These are phyloP conservation scores for Choristoneura rosaceana DNA, from an alignment of 2,888 invertebrate genomes.

Conservation along the genomic window DNA sequence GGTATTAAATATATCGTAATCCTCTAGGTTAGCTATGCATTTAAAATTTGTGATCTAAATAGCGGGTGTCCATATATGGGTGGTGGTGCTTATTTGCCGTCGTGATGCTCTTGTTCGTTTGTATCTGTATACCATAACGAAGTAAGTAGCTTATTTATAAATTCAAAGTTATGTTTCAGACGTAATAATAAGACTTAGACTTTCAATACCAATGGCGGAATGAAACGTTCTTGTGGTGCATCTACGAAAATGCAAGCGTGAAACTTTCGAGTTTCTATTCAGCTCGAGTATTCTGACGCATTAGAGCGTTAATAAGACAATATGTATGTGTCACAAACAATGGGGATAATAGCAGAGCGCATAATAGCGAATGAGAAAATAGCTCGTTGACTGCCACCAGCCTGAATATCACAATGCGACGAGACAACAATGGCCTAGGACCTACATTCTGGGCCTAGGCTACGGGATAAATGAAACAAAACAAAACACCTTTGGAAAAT, in stretches of 20 bases:
- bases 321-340: conserved; percentile 74
- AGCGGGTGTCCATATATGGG: too few species aligned
- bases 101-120: too few species aligned
- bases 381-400: conserved; percentile 74
- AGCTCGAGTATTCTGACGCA: conserved; percentile 47
- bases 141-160: too few species aligned
- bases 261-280: conserved; percentile 42
- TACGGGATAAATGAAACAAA: conserved; percentile 67
- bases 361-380: conserved; percentile 82
- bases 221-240: background rate
- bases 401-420: conserved; percentile 75
- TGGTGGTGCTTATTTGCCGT: too few species aligned
- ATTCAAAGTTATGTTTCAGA: background rate
- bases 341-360: conserved; percentile 73
- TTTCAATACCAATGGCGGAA: background rate
- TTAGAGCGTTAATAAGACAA: conserved; percentile 58
- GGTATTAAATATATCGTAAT: too few species aligned
- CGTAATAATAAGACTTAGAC: background rate
- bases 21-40: too few species aligned
- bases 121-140: too few species aligned
- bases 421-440: conserved; percentile 73
- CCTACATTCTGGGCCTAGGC: conserved; percentile 72
- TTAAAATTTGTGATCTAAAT: too few species aligned
- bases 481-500: conserved; percentile 73
- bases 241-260: conserved; percentile 14